Evolutionary conservation across 2,888 invertebrate genomes (phyloP).

Genomic region (Sipha maydis): DNA sequence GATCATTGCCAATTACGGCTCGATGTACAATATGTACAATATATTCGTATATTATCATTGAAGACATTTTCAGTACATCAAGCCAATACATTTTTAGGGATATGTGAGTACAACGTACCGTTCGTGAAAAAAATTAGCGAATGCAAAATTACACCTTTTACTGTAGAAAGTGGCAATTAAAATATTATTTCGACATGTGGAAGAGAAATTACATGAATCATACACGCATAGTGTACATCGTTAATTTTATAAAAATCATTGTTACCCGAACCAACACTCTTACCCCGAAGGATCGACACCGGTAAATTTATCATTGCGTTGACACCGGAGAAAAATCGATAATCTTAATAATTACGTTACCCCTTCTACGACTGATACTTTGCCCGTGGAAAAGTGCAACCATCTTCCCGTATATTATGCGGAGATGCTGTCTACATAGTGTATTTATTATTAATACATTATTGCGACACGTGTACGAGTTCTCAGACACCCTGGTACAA

Average conservation of each 20-base stretch:
- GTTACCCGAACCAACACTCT: not conserved
- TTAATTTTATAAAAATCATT: not conserved
- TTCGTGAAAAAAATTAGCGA: too few relatives aligned
- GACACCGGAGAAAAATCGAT: not conserved
- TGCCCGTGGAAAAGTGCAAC: not conserved
- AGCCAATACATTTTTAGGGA: not conserved
- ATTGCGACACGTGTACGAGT: not conserved
- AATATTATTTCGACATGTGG: not conserved
- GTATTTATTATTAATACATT: not conserved
- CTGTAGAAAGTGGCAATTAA: slow-evolving; percentile 3
- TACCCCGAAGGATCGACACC: not conserved
- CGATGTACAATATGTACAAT: too few relatives aligned
- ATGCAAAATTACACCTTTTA: not conserved
- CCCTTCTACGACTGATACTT: not conserved
- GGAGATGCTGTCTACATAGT: not conserved
- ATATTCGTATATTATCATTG: too few relatives aligned
- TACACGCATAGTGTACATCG: not conserved
- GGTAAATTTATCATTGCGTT: not conserved
- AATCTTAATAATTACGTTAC: not conserved
- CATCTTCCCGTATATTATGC: not conserved
- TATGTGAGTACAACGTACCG: not conserved
- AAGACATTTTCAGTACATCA: not conserved
- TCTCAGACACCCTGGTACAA: not conserved
- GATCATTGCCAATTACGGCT: too few relatives aligned
- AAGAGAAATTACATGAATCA: not conserved